A percentile compares a stretch with the other conserved stretches of the same genome.
Evolutionary conservation across 2,888 invertebrate genomes (phyloP).

Genomic region (Agelastica alni): DNA sequence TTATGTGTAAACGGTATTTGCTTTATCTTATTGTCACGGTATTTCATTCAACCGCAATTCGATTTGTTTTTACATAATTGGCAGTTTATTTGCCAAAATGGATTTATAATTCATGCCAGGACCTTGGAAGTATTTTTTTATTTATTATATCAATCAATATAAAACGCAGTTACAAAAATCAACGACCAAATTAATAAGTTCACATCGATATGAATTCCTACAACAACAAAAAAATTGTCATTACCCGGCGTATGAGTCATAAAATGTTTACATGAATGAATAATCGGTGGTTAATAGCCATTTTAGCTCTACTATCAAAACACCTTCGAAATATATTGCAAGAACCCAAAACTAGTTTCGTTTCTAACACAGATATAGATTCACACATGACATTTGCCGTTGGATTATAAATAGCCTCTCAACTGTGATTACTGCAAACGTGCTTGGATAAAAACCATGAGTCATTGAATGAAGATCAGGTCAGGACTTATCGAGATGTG

Average conservation of each 20-base stretch:
- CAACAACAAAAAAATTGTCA: too few relatives aligned
- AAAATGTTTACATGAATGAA: constrained; percentile 1
- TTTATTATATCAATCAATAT: neutral
- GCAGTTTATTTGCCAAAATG: neutral
- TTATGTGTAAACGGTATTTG: too few relatives aligned
- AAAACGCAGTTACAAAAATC: neutral
- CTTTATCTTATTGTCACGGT: too few relatives aligned
- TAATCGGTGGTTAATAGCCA: neutral
- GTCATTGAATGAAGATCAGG: constrained; percentile 2
- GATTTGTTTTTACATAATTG: too few relatives aligned
- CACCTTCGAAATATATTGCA: neutral
- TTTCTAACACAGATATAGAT: constrained; percentile 2
- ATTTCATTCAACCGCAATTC: too few relatives aligned
- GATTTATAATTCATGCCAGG: neutral
- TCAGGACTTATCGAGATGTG: constrained; percentile 2
- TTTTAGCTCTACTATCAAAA: neutral
- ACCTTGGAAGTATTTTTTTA: neutral
- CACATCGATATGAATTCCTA: neutral
- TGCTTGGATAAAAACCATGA: constrained; percentile 11
- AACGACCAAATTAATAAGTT: neutral
- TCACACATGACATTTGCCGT: constrained; percentile 14
- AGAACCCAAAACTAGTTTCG: constrained; percentile 10
- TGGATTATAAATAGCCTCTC: constrained; percentile 13
- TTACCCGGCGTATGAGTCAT: neutral
- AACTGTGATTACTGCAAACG: neutral